Percentiles rank a stretch among this genome's conserved stretches.
Conservation (phyloP, 2,797 vertebrate species). For the Discoglossus pictus region DNA sequence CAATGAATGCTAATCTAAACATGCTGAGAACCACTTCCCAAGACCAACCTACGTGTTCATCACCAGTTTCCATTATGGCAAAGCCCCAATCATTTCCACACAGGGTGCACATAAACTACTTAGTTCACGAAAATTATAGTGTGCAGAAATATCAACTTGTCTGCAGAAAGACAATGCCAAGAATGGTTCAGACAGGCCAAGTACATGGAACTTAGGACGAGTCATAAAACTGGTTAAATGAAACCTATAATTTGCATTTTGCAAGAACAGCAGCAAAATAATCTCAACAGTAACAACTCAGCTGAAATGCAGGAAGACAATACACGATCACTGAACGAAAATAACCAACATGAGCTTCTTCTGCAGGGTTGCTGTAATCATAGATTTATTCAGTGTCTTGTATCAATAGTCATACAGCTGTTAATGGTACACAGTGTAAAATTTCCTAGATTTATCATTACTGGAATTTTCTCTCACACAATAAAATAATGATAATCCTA, state of each 20-base stretch:
- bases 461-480: too few species aligned
- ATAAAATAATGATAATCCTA: too few species aligned
- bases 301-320: conserved; percentile 19
- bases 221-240: conserved; percentile 46
- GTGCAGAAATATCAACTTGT: conserved; percentile 16
- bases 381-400: too few species aligned
- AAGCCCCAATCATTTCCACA: too few species aligned
- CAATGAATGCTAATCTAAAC: too few species aligned
- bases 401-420: too few species aligned
- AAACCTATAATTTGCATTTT: conserved; percentile 59
- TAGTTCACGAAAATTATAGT: conserved; percentile 25
- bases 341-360: conserved; percentile 14
- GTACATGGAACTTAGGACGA: conserved; percentile 25
- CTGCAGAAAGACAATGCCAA: conserved; percentile 11
- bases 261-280: conserved; percentile 58
- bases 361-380: too few species aligned
- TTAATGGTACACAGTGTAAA: too few species aligned
- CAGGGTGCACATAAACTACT: conserved; percentile 4
- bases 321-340: conserved; percentile 26
- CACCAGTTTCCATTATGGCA: too few species aligned
- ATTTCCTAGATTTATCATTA: too few species aligned
- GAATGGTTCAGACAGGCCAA: conserved; percentile 32
- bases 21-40: too few species aligned
- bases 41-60: too few species aligned
- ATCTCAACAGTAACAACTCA: conserved; percentile 43